Evolutionary conservation across 2,888 invertebrate species (phyloP).

Genomic region (Lamellibrachia columna): DNA sequence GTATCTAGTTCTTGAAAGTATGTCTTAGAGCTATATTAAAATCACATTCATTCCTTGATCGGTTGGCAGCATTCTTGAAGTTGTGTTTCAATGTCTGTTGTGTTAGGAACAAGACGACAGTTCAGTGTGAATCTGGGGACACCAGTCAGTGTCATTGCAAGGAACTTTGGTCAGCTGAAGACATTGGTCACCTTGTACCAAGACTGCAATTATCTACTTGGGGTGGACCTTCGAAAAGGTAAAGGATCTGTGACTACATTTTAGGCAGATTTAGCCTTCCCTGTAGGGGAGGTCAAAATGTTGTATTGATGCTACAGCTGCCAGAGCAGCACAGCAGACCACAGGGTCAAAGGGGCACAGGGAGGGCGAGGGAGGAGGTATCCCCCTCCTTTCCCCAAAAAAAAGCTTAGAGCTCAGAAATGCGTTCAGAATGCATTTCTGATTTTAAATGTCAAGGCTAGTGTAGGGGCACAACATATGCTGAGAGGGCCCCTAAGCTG

Average conservation of each 20-base stretch:
- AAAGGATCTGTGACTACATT: neutral
- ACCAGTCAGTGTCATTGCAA: neutral
- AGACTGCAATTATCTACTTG: constrained; percentile 28
- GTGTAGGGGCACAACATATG: too few species aligned
- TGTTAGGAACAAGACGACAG: neutral
- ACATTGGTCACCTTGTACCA: constrained; percentile 26
- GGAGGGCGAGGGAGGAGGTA: too few species aligned
- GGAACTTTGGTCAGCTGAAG: constrained; percentile 28
- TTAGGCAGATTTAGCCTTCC: neutral
- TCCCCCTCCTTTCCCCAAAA: too few species aligned
- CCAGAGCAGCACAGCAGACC: too few species aligned
- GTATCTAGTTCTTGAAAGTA: too few species aligned
- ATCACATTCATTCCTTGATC: neutral
- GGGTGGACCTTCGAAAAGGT: constrained; percentile 28
- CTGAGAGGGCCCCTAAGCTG: too few species aligned
- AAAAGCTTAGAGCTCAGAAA: too few species aligned
- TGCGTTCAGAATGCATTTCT: too few species aligned
- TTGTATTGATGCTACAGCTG: too few species aligned
- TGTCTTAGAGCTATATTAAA: neutral
- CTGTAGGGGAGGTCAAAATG: too few species aligned
- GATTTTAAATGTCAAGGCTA: too few species aligned
- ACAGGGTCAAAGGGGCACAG: too few species aligned
- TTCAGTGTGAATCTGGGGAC: neutral
- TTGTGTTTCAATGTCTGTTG: neutral
- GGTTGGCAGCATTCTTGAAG: neutral